Evolutionary conservation across 2,888 invertebrate genomes (phyloP).

Genomic region (Cheilosia vernalis): DNA sequence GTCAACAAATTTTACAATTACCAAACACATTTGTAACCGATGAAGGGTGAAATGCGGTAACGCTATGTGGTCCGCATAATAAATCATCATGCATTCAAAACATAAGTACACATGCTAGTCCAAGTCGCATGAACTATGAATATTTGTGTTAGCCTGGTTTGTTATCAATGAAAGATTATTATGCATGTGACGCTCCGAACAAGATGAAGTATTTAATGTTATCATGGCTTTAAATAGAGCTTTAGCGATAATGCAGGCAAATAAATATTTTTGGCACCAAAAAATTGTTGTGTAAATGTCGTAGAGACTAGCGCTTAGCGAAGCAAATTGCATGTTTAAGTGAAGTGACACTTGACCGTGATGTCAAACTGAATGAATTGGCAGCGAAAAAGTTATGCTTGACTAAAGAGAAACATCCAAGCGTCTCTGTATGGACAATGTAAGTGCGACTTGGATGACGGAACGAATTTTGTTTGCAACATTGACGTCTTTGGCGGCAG

Average conservation of each 20-base stretch:
- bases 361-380: neutral
- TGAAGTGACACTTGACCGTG: neutral
- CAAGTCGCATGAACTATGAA: neutral
- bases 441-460: too few species aligned
- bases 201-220: constrained; percentile 30
- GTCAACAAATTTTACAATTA: constrained; percentile 73
- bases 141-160: neutral
- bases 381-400: too few species aligned
- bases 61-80: constrained; percentile 65
- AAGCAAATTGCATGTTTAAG: constrained; percentile 7
- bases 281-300: neutral
- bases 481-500: too few species aligned
- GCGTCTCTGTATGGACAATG: too few species aligned
- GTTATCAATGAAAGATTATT: constrained; percentile 33
- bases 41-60: constrained; percentile 73
- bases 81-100: constrained; percentile 63
- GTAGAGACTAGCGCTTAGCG: neutral
- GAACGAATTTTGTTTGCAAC: too few species aligned
- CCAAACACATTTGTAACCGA: constrained; percentile 75
- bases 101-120: constrained; percentile 11
- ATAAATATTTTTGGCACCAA: neutral
- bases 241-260: constrained; percentile 9
- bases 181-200: constrained; percentile 11
- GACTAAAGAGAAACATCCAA: too few species aligned
- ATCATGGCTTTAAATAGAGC: constrained; percentile 35